Evolutionary conservation across 2,113 vertebrate species (phyloP).

Genomic region (Ammodytes dubius): DNA sequence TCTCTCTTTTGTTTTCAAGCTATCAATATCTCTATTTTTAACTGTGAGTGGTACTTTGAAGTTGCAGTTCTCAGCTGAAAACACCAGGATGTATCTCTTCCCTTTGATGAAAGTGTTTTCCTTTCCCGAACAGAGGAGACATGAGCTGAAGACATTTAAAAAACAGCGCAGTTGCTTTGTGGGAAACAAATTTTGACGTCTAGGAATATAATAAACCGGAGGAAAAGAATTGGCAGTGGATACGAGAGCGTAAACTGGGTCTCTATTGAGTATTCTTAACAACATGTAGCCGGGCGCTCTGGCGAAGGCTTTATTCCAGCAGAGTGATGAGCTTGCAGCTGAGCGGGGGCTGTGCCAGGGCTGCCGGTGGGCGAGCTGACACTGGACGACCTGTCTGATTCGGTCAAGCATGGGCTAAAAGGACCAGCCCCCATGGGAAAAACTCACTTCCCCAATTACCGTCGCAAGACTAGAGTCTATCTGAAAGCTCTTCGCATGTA

Average conservation of each 20-base stretch:
- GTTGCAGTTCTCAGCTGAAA: not conserved
- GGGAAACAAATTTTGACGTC: constrained; percentile 19
- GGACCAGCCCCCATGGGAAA: constrained; percentile 15
- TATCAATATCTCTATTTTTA: not conserved
- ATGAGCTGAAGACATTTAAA: not conserved
- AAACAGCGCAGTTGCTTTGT: not conserved
- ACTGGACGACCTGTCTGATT: constrained; percentile 50
- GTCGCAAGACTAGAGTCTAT: constrained; percentile 17
- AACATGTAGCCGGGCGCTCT: constrained; percentile 9
- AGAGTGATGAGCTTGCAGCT: constrained; percentile 60
- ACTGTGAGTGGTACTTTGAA: not conserved
- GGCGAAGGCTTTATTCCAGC: constrained; percentile 41
- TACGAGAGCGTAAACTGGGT: constrained; percentile 11
- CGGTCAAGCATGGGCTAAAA: constrained; percentile 49
- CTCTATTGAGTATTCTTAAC: constrained; percentile 45
- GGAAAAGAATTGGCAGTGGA: constrained; percentile 16
- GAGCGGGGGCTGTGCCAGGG: constrained; percentile 49
- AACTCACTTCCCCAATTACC: constrained; percentile 30
- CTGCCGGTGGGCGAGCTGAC: constrained; percentile 57
- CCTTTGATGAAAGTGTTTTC: not conserved
- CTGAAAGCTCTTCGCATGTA: constrained; percentile 27
- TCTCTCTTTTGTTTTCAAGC: not conserved
- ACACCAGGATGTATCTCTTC: not conserved
- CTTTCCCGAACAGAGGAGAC: not conserved
- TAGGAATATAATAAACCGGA: constrained; percentile 6